Base-by-base conservation (phyloP, 1,140 invertebrate species). In the Lineus longissimus region DNA sequence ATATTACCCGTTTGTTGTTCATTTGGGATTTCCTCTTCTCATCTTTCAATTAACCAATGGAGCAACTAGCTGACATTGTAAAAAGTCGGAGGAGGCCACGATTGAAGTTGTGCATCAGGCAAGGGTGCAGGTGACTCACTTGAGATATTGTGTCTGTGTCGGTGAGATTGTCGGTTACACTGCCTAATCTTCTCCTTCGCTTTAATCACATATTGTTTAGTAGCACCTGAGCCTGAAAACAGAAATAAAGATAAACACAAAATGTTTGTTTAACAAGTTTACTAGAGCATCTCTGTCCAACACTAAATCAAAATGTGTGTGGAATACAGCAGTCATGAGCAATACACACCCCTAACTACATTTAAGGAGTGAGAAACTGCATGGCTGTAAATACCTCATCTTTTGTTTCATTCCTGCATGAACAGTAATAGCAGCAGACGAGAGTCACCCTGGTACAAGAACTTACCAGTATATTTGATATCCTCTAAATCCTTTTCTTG, bases 381-480 rank as follows among this genome's bases (percentile, higher is more conserved):
- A 11, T 13, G 11, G 40, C 11, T 43, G 19, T 19, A 43, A 43
- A 13, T 43, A n/a, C n/a, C 40, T 43, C 19, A 13, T 43, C 19
- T 43, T 43, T 43, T 43, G 11, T 43, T 11, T 43, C 11, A 19
- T 43, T 43, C 19, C 40, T 13, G 40, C 40, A 36, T 4, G 15
- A 15, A 36, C 33, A 4, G 15, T 7, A 15, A 15, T 15, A 36
- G 69, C 2, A 45, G 54, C 36, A 65, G 31, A 51, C 19, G 30
- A 64, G 56, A 56, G 61, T 68, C 60, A 13, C 66, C 1, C n/a
- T n/a, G 19, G 1, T 11, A 63, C 56, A 43, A 30, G 25, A 30
- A n/a, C 31, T 70, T 67, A 83, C 83, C 77, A 74, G 83, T 78
- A 70, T 84, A 84, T 68, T 83, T 83, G 6, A 84, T 74, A 40